phyloP scores from a whole-genome alignment of 2,797 vertebrate species.

The Todus mexicanus region DNA sequence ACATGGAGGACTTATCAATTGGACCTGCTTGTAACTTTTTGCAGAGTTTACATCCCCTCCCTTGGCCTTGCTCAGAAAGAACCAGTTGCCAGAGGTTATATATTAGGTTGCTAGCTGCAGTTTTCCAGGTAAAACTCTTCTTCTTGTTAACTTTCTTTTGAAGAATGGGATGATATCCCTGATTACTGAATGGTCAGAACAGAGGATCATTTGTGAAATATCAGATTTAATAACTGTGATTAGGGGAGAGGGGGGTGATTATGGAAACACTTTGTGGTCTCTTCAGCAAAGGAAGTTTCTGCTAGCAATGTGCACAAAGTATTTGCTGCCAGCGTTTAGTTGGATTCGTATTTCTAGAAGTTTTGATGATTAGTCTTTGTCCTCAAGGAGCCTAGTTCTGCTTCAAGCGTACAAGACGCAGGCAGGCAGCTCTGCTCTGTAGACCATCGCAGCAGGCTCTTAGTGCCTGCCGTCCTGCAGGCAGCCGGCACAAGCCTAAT shows the following conservation, averaged over 20 bases:
- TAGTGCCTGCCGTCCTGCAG: neutral
- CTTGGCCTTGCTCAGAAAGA: neutral
- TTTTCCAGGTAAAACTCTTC: neutral
- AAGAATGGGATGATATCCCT: neutral
- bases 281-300: neutral
- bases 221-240: neutral
- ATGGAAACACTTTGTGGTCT: neutral
- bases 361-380: fast-evolving
- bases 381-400: neutral
- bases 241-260: neutral
- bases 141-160: neutral
- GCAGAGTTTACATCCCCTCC: neutral
- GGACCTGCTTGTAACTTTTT: neutral
- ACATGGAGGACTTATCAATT: neutral
- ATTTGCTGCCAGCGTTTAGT: neutral
- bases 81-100: neutral
- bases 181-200: fast-evolving
- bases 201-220: neutral
- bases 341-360: neutral
- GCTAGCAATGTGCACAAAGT: neutral
- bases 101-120: neutral
- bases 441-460: fast-evolving
- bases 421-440: neutral
- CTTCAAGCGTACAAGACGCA: neutral
- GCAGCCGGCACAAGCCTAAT: neutral